Base-by-base conservation (phyloP, 2,113 vertebrate species). In the Menura novaehollandiae region DNA sequence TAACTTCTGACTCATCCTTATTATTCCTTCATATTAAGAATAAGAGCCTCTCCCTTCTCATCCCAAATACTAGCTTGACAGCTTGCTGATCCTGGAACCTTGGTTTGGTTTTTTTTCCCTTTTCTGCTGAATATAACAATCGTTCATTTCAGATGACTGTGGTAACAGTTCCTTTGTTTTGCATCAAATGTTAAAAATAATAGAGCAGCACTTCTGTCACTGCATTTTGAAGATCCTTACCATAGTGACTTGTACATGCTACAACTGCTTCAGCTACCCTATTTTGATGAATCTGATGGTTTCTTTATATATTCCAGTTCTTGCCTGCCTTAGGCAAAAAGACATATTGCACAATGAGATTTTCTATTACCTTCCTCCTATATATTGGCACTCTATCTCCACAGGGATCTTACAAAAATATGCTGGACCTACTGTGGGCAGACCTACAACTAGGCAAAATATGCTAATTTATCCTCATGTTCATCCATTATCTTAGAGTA, bases 81-180 rank as follows among this genome's bases (percentile, higher is more conserved):
- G 11, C 59, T 77, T 47, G 33, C 51, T 28, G 23, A n/a, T 74
- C 78, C 43, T 78, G 69, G 47, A 88, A 74, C 3, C 9, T 49
- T 46, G 16, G 24, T 27, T 37, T 32, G 10, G 0, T 12, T 47
- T 39, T n/a, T 12, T 7, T 15, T 2, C 10, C n/a, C 30, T 49
- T 30, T 9, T 17, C 60, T 62, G 16, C 41, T 71, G 55, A 88
- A 62, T 13, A 30, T 11, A 23, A 63, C n/a, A 87, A 27, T 27
- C 24, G 33, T 14, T 80, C 32, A 71, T 66, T 85, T 67, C 46
- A 81, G 43, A 28, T 41, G 17, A 85, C 28, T 33, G 17, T 24
- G 18, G 28, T 52, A 81, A 73, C 18, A 27, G 13, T 19, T 69
- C 18, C 27, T 52, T 64, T 89, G 49, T 44, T 76, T 73, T 44